Evolutionary conservation across 2,797 vertebrate species (phyloP), one percentile per base, ranked within the genome.

Genomic region (Protosalanx chinensis): DNA sequence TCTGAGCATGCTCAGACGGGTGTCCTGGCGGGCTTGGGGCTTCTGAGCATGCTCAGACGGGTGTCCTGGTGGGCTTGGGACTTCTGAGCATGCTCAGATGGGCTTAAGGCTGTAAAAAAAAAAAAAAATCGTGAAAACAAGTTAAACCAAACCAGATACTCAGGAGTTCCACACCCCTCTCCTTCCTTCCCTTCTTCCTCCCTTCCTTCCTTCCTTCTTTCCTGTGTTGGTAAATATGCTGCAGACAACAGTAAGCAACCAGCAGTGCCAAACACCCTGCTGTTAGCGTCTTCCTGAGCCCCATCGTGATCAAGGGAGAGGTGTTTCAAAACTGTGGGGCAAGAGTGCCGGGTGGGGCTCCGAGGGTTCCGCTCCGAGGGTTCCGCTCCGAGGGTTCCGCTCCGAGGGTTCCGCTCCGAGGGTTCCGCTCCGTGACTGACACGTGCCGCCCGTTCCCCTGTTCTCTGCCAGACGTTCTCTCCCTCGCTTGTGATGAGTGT

Each of bases 61-160:
- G 67, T 72, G 64, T 71, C 85, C 77, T 70, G 32, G 29, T 7
- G 79, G 79, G n/a, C 33, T 62, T 49, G 46, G 8, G 33, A 6
- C 33, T 35, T 35, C 33, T 35, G 33, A 35, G 33, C 57, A 60
- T 3, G 15, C 57, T 67, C 37, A 27, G 72, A 69, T 57, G 53
- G n/a, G 5, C 15, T 15, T 57, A 5, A 13, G n/a, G 35, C 33
- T 33, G n/a, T n/a, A n/a, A n/a, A n/a, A n/a, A n/a, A n/a, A n/a
- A n/a, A n/a, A n/a, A n/a, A n/a, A n/a, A n/a, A n/a, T n/a, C n/a
- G n/a, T n/a, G n/a, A n/a, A 81, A 82, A 77, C 71, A 74, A 68
- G 62, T 77, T 85, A 75, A 81, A 84, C 66, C 10, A 78, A 37
- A 30, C 51, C 75, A 80, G 78, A 77, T 72, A 66, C 27, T 67